Base-by-base conservation (phyloP, 2,888 invertebrate genomes). In the Coleophora deauratella region DNA sequence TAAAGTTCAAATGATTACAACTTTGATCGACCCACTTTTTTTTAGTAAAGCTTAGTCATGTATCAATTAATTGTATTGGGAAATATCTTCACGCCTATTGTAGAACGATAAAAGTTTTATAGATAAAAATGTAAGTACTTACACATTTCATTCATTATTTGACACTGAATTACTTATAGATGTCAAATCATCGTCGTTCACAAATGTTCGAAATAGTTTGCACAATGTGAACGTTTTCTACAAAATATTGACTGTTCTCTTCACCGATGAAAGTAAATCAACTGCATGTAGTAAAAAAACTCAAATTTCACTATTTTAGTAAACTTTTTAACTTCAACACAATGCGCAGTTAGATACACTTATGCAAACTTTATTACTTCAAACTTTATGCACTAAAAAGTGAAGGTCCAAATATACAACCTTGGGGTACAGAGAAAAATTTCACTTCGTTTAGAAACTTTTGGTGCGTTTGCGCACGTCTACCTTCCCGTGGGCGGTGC, bases 121-220 rank as follows among this genome's bases (percentile, higher is more conserved):
- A 11, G 14, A 13, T 12, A 27, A 27, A 27, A 45, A 21, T 21
- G 21, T 21, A 40, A 50, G 50, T 73, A 81, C 81, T 82, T 64
- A 82, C 81, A 80, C 75, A 80, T 81, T 59, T 78, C 77, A 66
- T 74, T 67, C 71, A 74, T 74, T 63, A 64, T 66, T 54, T 50
- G 49, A 46, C 27, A 30, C 37, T 37, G 39, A 9, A n/a, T n/a
- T n/a, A n/a, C n/a, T n/a, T n/a, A n/a, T 38, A 33, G 43, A 47
- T 44, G 56, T 66, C 52, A 62, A 59, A 61, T 52, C 63, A 66
- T 69, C 45, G 46, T 42, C 45, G 47, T 39, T 37, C 28, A 39
- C 27, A 43, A 48, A 40, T 43, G 41, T 47, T 43, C 37, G 14
- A 37, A 40, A 45, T 40, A 50, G 43, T 38, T 47, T 52, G 62